These are phyloP conservation scores for Drosophila picticornis DNA, from an alignment of 2,888 invertebrate genomes.

Conservation along the genomic window DNA sequence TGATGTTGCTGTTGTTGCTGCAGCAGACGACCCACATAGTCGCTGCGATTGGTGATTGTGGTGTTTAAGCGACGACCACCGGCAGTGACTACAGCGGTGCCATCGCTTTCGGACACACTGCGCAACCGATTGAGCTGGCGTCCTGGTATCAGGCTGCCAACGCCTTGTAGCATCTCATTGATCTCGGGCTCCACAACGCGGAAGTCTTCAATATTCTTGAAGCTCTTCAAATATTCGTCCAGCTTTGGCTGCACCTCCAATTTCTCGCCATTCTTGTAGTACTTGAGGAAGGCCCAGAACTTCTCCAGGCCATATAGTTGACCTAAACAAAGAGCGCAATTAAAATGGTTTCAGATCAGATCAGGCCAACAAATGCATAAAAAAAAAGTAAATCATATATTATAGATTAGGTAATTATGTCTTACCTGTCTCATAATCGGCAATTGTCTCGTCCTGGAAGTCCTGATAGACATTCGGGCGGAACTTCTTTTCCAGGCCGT, in stretches of 20 bases:
- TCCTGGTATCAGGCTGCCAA: constrained; percentile 86
- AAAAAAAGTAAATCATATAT: neutral
- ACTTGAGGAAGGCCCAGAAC: constrained; percentile 99
- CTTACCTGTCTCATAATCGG: constrained; percentile 94
- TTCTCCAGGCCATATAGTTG: constrained; percentile 99
- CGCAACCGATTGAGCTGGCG: constrained; percentile 87
- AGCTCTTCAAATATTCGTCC: constrained; percentile 90
- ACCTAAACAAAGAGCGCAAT: constrained; percentile 86
- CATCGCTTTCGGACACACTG: constrained; percentile 89
- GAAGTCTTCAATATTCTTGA: constrained; percentile 96
- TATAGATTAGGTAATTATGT: neutral
- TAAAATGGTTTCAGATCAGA: neutral
- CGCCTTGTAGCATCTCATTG: constrained; percentile 87
- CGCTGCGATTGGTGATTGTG: constrained; percentile 85
- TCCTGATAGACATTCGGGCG: constrained; percentile 97
- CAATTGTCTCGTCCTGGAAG: constrained; percentile 96
- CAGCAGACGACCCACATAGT: constrained; percentile 83
- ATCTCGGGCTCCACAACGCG: constrained; percentile 89
- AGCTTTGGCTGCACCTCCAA: constrained; percentile 91
- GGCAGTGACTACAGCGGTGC: constrained; percentile 80
- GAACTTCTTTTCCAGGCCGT: constrained; percentile 98
- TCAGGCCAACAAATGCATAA: neutral
- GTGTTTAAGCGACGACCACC: constrained; percentile 82
- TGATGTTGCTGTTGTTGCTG: constrained; percentile 81
- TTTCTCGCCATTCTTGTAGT: constrained; percentile 93